phyloP scores from a whole-genome alignment of 2,888 invertebrate species.

The Rugalucina vietnamica region DNA sequence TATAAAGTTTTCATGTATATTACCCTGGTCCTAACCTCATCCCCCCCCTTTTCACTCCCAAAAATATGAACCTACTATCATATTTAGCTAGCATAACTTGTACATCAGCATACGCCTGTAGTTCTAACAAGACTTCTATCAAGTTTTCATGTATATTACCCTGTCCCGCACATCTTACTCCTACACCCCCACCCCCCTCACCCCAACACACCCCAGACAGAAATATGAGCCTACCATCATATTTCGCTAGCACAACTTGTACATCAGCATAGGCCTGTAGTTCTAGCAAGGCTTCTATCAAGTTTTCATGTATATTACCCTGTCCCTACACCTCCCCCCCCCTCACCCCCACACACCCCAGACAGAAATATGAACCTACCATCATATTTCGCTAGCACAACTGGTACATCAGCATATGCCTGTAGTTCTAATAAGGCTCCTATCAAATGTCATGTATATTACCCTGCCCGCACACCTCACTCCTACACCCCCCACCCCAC shows the following conservation, averaged over 20 bases:
- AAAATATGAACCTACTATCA: constrained; percentile 89
- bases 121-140: constrained; percentile 97
- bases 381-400: constrained; percentile 95
- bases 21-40: no score
- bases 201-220: no score
- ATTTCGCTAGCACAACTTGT: constrained; percentile 95
- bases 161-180: no score
- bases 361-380: constrained; percentile 82
- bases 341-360: no score
- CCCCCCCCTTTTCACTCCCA: no score
- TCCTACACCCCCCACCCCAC: no score
- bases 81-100: constrained; percentile 96
- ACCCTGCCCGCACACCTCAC: no score
- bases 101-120: constrained; percentile 98
- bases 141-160: constrained; percentile 98
- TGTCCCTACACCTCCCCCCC: no score
- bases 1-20: no score
- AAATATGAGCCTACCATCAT: constrained; percentile 87
- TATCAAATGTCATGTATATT: no score
- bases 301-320: constrained; percentile 98
- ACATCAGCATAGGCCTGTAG: constrained; percentile 99
- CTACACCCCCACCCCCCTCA: no score
- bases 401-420: constrained; percentile 98
- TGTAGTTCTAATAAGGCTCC: constrained; percentile 98
- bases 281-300: constrained; percentile 97